Base-by-base conservation (phyloP, 2,797 vertebrate genomes). In the Gastrophryne carolinensis region DNA sequence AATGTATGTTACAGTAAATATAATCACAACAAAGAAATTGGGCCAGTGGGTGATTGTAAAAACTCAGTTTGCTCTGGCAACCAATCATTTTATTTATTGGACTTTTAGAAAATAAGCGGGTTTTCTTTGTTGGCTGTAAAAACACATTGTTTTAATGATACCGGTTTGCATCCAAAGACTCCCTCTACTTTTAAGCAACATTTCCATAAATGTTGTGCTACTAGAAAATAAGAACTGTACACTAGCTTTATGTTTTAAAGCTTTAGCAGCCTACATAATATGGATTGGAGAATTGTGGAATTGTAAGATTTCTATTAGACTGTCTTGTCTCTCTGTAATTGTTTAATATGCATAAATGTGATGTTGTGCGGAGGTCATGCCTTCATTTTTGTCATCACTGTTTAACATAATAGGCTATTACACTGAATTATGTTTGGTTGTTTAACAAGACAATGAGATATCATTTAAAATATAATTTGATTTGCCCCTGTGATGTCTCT, bases 391-490 rank as follows among this genome's bases (percentile, higher is more conserved):
- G 21, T 54, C 54, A 30, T 74, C 53, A 35, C 19, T 35, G 19
- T 35, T 35, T 8, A 65, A 11, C 44, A 57, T 52, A n/a, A 41
- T 58, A 19, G 19, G 29, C 30, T 23, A 58, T 64, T 53, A 41
- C 49, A 32, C 34, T 64, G 17, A 19, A 54, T 56, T 65, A 73
- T 64, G 3, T 32, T 63, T 56, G 34, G 49, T 24, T 63, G 24
- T 53, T 39, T 53, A 63, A 17, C 58, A 53, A 56, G 34, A 41
- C 35, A 53, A 73, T 50, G n/a, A 66, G 32, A 49, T 49, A 35
- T 66, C 65, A 74, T 74, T 35, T 50, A 11, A 66, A 24, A 49
- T 49, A 35, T 66, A 74, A 74, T 74, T 35, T n/a, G 11, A 74
- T 74, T 66, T 66, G 27, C 29, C 52, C 58, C 26, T 74, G 30